These are phyloP conservation scores for Campoplex capitator DNA, from an alignment of 2,888 invertebrate genomes.

Conservation along the genomic window DNA sequence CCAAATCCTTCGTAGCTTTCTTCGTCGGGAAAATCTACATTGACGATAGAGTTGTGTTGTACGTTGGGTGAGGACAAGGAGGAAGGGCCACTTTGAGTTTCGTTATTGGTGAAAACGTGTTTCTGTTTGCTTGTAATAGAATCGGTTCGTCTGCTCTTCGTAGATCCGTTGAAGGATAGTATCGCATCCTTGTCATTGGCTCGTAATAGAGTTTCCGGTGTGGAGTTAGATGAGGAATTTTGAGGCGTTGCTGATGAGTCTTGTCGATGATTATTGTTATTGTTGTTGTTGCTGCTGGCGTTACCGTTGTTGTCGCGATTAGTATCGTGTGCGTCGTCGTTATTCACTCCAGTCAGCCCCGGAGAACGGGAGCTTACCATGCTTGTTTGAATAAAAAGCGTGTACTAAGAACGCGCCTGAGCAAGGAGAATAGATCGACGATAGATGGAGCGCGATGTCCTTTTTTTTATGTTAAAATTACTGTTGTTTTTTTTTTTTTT, in stretches of 20 bases:
- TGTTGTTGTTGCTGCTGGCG: conserved; percentile 27
- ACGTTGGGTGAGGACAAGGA: conserved; percentile 77
- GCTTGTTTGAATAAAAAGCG: conserved; percentile 68
- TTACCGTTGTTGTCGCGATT: conserved; percentile 59
- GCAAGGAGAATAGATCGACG: neutral
- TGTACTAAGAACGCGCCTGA: neutral
- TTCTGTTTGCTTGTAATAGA: conserved; percentile 37
- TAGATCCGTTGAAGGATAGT: conserved; percentile 31
- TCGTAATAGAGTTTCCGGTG: conserved; percentile 43
- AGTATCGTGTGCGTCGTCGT: conserved; percentile 57
- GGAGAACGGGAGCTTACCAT: conserved; percentile 82
- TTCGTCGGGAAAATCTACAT: conserved; percentile 75
- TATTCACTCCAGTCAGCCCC: conserved; percentile 72
- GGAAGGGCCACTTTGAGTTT: conserved; percentile 78
- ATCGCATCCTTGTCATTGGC: conserved; percentile 61
- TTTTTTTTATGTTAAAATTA: neutral
- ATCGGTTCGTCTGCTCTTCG: conserved; percentile 50
- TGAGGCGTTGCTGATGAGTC: conserved; percentile 44
- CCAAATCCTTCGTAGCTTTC: conserved; percentile 83
- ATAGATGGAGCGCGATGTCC: conserved; percentile 15
- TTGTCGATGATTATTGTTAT: conserved; percentile 18
- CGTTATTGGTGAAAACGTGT: conserved; percentile 23
- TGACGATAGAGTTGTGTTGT: conserved; percentile 73
- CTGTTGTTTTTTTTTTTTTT: neutral
- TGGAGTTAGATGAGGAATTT: conserved; percentile 64